phyloP scores from a whole-genome alignment of 2,797 vertebrate genomes.

The Lagocephalus sceleratus region DNA sequence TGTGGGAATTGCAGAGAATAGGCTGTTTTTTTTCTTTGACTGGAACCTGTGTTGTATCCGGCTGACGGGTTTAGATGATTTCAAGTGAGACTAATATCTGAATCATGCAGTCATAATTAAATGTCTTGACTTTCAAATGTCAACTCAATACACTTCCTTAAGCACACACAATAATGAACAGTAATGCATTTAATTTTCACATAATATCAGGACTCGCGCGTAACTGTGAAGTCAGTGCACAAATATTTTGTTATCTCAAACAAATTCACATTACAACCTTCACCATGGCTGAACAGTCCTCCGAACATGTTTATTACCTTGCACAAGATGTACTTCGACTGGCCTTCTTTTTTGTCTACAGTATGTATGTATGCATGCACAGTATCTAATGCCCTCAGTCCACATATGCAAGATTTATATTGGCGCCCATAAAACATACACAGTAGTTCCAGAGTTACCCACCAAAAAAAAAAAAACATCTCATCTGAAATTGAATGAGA shows the following conservation, averaged over 20 bases:
- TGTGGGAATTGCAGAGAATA: slow-evolving; percentile 43
- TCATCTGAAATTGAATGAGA: too few species aligned
- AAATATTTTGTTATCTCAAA: too few species aligned
- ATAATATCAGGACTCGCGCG: too few species aligned
- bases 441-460: too few species aligned
- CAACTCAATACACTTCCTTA: not conserved
- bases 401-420: not conserved
- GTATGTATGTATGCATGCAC: not conserved
- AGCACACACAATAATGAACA: not conserved
- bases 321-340: not conserved
- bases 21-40: slow-evolving; percentile 20
- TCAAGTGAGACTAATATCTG: too few species aligned
- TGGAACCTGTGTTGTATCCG: slow-evolving; percentile 8
- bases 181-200: not conserved
- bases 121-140: not conserved
- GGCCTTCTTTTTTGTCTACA: not conserved
- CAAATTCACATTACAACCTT: too few species aligned
- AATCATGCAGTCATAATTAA: not conserved
- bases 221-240: too few species aligned
- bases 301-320: not conserved
- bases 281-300: too few species aligned
- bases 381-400: not conserved
- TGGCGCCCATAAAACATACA: too few species aligned
- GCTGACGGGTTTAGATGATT: not conserved
- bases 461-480: too few species aligned